Percentiles rank a stretch among this genome's conserved stretches.
These are phyloP conservation scores for Yasuhikotakia modesta DNA, from an alignment of 2,797 vertebrate genomes.

Conservation along the genomic window DNA sequence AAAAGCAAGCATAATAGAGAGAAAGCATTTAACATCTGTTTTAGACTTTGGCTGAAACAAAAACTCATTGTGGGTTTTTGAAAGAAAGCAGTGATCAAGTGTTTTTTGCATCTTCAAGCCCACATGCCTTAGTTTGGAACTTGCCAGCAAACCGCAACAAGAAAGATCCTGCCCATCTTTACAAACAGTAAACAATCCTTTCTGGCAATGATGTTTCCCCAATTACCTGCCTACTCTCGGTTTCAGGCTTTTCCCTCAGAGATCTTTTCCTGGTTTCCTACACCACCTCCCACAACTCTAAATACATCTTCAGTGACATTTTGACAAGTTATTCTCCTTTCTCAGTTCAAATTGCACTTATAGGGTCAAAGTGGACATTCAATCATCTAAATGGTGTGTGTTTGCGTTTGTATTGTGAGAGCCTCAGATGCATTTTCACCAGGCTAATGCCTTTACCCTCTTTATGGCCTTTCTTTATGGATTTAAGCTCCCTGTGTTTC, in stretches of 20 bases:
- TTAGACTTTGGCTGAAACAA: conserved; percentile 31
- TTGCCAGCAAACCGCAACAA: conserved; percentile 22
- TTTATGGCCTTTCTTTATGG: conserved; percentile 29
- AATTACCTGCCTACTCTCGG: conserved; percentile 16
- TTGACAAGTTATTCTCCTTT: conserved; percentile 36
- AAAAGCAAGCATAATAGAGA: conserved; percentile 22
- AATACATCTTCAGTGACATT: conserved; percentile 33
- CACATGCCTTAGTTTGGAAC: conserved; percentile 17
- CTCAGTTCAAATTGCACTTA: conserved; percentile 27
- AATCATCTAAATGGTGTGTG: conserved; percentile 10
- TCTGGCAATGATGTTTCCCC: conserved; percentile 14
- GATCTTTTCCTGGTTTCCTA: conserved; percentile 2
- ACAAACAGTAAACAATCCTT: conserved; percentile 19
- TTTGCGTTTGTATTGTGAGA: conserved; percentile 35
- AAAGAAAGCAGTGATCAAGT: conserved; percentile 8
- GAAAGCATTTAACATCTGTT: conserved; percentile 32
- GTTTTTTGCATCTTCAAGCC: conserved; percentile 2
- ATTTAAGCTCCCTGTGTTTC: conserved; percentile 17
- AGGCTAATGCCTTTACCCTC: conserved; percentile 27
- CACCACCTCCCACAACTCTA: conserved; percentile 29
- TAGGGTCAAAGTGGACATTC: conserved; percentile 20
- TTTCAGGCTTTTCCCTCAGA: conserved; percentile 11
- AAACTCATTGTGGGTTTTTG: conserved; percentile 31
- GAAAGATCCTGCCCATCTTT: neutral
- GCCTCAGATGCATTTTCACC: conserved; percentile 33